Percentiles rank a stretch among this genome's conserved stretches.
Conservation (phyloP, 2,888 invertebrate species). For the Agapostemon virescens region DNA sequence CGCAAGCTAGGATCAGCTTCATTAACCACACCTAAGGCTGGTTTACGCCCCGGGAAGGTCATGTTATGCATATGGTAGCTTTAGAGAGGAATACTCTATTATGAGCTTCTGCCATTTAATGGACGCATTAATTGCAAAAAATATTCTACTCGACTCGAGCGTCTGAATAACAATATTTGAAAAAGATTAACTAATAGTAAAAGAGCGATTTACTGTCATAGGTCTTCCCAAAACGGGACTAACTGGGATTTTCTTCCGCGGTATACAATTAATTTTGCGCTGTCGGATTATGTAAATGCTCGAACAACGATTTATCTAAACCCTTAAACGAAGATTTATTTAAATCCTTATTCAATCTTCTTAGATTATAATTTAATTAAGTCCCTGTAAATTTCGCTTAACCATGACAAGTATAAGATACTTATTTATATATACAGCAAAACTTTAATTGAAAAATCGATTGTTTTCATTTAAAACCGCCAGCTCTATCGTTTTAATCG, state of each 20-base stretch:
- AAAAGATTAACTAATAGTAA: neutral
- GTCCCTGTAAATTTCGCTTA: too few species aligned
- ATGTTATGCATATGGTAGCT: neutral
- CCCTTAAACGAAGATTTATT: too few species aligned
- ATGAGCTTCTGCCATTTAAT: neutral
- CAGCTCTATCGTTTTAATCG: too few species aligned
- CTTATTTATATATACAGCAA: too few species aligned
- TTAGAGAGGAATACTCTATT: neutral
- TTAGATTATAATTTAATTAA: too few species aligned
- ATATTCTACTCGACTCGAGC: neutral
- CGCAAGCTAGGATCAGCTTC: neutral
- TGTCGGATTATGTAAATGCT: neutral
- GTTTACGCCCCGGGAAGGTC: neutral
- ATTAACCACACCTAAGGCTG: conserved; percentile 1
- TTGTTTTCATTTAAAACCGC: too few species aligned
- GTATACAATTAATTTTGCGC: neutral
- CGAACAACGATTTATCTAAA: neutral
- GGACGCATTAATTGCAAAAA: neutral
- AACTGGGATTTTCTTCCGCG: neutral
- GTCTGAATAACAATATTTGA: neutral
- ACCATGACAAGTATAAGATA: too few species aligned
- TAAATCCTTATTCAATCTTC: too few species aligned
- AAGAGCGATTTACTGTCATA: neutral
- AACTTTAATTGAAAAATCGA: too few species aligned
- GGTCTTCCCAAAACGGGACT: neutral